A percentile compares a stretch with the other conserved stretches of the same genome.
phyloP scores from a whole-genome alignment of 2,888 invertebrate species.

The Tubulanus polymorphus region DNA sequence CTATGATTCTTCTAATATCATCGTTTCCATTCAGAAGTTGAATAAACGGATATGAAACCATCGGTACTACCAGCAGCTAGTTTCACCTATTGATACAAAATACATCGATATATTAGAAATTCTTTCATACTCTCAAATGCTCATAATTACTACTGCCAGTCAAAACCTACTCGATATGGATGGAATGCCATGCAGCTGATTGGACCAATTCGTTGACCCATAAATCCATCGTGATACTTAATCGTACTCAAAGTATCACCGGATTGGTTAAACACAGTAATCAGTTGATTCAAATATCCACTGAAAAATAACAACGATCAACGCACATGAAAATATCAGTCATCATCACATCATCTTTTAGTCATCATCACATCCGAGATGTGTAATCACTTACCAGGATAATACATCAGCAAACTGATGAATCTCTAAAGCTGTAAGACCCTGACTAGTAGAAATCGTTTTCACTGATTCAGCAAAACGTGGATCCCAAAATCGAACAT shows the following conservation, averaged over 20 bases:
- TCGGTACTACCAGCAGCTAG: constrained; percentile 85
- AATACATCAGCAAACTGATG: constrained; percentile 76
- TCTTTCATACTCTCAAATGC: too few relatives aligned
- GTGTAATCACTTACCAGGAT: constrained; percentile 70
- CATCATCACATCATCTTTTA: too few relatives aligned
- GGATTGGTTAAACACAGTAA: constrained; percentile 59
- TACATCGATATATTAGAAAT: too few relatives aligned
- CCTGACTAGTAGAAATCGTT: constrained; percentile 66
- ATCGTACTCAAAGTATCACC: constrained; percentile 74
- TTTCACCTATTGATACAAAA: constrained; percentile 52
- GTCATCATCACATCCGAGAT: too few relatives aligned
- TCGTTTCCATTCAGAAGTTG: constrained; percentile 27
- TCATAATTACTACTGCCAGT: not conserved
- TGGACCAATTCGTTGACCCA: constrained; percentile 78
- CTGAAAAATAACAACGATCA: constrained; percentile 37
- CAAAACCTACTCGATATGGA: constrained; percentile 64
- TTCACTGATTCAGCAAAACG: constrained; percentile 57
- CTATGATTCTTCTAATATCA: constrained; percentile 12
- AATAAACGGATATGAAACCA: constrained; percentile 78
- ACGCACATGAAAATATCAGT: too few relatives aligned
- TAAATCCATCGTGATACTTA: constrained; percentile 88
- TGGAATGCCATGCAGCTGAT: constrained; percentile 87
- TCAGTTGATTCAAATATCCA: constrained; percentile 61
- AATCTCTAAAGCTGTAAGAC: constrained; percentile 77
- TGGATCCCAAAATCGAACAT: constrained; percentile 62